Evolutionary conservation across 1,140 invertebrate genomes (phyloP).

Genomic region (Lordiphosa clarofinis): DNA sequence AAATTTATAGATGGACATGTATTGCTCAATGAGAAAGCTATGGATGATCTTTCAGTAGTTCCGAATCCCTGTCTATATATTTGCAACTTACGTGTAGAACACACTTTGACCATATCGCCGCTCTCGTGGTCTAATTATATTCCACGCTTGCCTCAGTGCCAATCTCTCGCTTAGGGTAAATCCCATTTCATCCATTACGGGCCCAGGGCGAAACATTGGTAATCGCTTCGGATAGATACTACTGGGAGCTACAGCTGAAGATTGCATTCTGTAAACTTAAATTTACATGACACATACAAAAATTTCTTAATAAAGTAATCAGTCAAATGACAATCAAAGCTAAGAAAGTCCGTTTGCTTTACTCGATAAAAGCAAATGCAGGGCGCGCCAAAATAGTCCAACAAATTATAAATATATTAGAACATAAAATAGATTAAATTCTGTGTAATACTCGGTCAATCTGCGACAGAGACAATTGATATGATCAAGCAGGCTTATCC

Average conservation of each 20-base stretch:
- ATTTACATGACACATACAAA: neutral
- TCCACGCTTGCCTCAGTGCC: conserved; percentile 45
- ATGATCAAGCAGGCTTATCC: too few species aligned
- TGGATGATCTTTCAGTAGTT: neutral
- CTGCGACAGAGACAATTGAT: too few species aligned
- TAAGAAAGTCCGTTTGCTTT: too few species aligned
- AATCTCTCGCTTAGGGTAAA: conserved; percentile 42
- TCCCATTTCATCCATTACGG: conserved; percentile 37
- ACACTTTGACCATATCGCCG: conserved; percentile 42
- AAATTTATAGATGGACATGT: conserved; percentile 27
- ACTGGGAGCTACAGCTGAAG: neutral
- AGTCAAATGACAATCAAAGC: neutral
- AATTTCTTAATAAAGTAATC: neutral
- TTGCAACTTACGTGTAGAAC: conserved; percentile 23
- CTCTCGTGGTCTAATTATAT: conserved; percentile 31
- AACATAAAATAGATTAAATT: too few species aligned
- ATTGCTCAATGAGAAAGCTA: conserved; percentile 40
- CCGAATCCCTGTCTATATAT: neutral
- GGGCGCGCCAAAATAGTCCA: too few species aligned
- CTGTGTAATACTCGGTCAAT: too few species aligned
- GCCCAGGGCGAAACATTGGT: conserved; percentile 24
- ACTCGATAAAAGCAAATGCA: too few species aligned
- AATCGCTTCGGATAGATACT: conserved; percentile 37
- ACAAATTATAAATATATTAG: too few species aligned
- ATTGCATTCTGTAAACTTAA: neutral